phyloP scores from a whole-genome alignment of 2,113 vertebrate genomes.

The Centrocercus urophasianus region DNA sequence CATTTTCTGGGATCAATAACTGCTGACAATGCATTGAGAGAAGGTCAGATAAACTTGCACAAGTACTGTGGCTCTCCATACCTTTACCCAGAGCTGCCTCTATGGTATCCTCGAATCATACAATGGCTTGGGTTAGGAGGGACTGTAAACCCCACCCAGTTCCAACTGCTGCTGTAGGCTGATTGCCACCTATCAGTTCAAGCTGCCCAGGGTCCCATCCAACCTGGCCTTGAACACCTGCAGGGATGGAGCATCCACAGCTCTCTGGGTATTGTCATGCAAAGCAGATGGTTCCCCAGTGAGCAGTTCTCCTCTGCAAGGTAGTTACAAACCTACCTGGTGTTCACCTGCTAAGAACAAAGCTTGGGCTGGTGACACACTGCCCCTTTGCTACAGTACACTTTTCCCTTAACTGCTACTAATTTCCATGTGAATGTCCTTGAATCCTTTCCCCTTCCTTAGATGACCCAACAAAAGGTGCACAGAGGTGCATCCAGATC shows the following conservation, averaged over 20 bases:
- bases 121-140: neutral
- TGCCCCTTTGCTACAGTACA: neutral
- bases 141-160: neutral
- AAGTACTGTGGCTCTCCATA: neutral
- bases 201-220: neutral
- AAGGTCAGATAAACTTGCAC: neutral
- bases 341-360: neutral
- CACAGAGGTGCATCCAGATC: neutral
- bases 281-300: neutral
- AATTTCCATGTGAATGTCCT: neutral
- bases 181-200: neutral
- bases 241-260: neutral
- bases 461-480: neutral
- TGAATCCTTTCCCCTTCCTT: neutral
- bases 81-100: neutral
- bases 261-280: neutral
- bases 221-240: neutral
- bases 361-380: neutral
- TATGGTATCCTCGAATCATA: neutral
- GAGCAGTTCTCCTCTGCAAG: neutral
- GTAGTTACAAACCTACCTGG: neutral
- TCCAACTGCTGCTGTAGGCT: neutral
- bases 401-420: neutral
- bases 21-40: neutral
- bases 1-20: neutral